phyloP scores from a whole-genome alignment of 2,888 invertebrate species.

The Seira sanloemensis region DNA sequence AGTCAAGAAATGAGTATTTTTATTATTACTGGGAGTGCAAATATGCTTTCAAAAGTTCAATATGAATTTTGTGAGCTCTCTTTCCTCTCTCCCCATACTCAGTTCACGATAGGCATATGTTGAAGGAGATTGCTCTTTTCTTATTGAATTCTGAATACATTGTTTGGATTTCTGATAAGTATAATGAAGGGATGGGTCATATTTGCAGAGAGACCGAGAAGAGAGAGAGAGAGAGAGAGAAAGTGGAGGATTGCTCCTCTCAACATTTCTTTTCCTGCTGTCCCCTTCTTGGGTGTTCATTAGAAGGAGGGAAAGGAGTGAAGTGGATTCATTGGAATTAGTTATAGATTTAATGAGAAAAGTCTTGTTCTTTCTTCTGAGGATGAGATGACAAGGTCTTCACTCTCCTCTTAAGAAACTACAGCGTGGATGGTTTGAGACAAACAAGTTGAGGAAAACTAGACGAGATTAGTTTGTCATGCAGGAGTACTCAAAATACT shows the following conservation, averaged over 20 bases:
- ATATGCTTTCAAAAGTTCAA: no score
- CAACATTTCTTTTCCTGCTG: not conserved
- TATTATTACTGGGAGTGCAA: no score
- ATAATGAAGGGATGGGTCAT: no score
- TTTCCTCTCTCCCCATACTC: no score
- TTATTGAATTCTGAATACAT: no score
- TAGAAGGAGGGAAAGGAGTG: not conserved
- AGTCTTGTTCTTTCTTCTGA: constrained; percentile 17
- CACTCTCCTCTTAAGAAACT: not conserved
- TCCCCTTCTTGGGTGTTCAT: not conserved
- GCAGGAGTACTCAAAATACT: not conserved
- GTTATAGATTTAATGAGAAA: constrained; percentile 34
- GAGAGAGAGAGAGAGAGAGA: no score
- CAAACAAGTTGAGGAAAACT: not conserved
- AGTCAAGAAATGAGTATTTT: no score
- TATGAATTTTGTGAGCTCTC: no score
- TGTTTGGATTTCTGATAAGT: no score
- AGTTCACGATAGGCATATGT: no score
- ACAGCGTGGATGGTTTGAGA: not conserved
- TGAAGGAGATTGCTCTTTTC: no score
- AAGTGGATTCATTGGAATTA: constrained; percentile 16
- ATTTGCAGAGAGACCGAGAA: no score
- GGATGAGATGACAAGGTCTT: constrained; percentile 1
- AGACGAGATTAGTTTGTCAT: constrained; percentile 1
- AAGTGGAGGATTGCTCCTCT: not conserved